Evolutionary conservation across 2,888 invertebrate genomes (phyloP), one percentile per base, ranked within the genome.

Genomic region (Agonopterix arenella): DNA sequence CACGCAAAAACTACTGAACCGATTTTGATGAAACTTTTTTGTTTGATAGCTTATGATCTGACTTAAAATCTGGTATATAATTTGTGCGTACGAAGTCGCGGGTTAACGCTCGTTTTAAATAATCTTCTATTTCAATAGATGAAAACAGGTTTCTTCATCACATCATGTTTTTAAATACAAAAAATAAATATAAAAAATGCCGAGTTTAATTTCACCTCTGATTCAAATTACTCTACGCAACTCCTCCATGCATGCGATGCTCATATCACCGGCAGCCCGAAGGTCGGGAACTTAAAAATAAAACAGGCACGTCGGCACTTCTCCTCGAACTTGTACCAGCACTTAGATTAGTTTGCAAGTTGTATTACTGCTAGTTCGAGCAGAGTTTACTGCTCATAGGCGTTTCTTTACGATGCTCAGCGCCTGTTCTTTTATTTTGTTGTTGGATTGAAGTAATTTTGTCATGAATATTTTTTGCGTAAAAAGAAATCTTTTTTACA

Each of bases 321-420:
- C 81, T 83, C 84, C 83, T 75, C 76, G 76, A 84, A 84, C 73
- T 84, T 84, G 79, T 75, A 72, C 78, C 62, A 64, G 70, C 81
- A 85, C 82, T 84, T 84, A 86, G 85, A 86, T 88, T 88, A 84
- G 83, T 88, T 85, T 71, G 57, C 66, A 76, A 83, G 69, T 79
- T 72, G 60, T 62, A 59, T 55, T 55, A 48, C 51, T 13, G 43
- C 13, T 43, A 9, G 43, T 43, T 28, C 10, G 11, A 36, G 5
- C 45, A 45, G 18, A 11, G 11, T 10, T 44, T 11, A 5, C 28
- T 18, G 37, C 37, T 43, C 44, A 41, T 45, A 45, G 45, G 49
- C 49, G n/a, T n/a, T 49, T 49, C 45, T 45, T 49, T 41, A 41
- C 45, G 40, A 11, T 10, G 36, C 13, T 8, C 18, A 18, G 18